Evolutionary conservation across 1,140 invertebrate genomes (phyloP).

Genomic region (Steinernema khuongi): DNA sequence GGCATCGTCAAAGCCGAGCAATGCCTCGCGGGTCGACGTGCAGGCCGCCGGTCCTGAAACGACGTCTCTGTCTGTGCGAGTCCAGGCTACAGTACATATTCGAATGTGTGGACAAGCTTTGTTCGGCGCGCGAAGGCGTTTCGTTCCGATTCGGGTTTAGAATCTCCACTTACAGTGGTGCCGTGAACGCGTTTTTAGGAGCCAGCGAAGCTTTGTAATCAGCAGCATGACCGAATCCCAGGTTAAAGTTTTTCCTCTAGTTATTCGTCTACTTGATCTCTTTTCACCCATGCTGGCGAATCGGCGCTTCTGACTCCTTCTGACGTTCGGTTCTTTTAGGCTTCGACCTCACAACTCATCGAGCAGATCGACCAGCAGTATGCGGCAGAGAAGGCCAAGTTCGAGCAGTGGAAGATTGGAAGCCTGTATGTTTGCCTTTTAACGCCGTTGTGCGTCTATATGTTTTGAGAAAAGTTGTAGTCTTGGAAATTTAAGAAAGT

Average conservation of each 20-base stretch:
- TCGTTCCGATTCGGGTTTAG: no score
- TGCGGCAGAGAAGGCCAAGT: background rate
- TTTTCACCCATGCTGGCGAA: slow-evolving; percentile 11
- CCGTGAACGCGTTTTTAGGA: background rate
- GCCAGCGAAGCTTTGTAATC: background rate
- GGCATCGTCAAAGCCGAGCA: no score
- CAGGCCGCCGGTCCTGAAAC: background rate
- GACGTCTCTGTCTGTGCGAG: background rate
- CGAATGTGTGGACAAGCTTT: no score
- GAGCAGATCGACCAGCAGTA: background rate
- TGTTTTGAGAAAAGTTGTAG: background rate
- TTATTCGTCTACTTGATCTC: background rate
- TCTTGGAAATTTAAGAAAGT: background rate
- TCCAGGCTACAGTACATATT: background rate
- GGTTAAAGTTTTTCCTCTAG: background rate
- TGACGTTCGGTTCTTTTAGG: background rate
- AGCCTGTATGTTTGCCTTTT: background rate
- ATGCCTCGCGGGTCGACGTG: no score
- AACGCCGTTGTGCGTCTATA: no score
- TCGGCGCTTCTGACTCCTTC: background rate
- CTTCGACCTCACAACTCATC: background rate
- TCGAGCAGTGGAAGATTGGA: background rate
- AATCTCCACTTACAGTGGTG: background rate
- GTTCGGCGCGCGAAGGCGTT: no score
- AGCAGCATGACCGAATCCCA: background rate